A percentile compares a stretch with the other conserved stretches of the same genome.
Evolutionary conservation across 1,140 invertebrate genomes (phyloP).

Genomic region (Gonioctena quinquepunctata): DNA sequence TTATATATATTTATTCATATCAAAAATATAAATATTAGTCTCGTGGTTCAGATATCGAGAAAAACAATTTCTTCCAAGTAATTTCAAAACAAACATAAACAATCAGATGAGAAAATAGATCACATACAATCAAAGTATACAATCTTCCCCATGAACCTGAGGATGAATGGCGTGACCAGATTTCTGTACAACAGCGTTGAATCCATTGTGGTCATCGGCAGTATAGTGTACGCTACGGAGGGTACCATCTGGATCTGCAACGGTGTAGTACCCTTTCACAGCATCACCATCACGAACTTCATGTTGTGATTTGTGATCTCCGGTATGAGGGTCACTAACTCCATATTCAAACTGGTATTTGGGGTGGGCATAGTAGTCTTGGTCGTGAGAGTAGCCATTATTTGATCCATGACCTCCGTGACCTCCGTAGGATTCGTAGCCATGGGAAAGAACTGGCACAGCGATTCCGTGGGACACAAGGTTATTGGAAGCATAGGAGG

Average conservation of each 20-base stretch:
- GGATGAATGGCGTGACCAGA: slow-evolving; percentile 6
- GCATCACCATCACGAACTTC: slow-evolving; percentile 64
- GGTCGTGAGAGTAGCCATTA: background rate
- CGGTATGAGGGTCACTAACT: slow-evolving; percentile 60
- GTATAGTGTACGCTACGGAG: slow-evolving; percentile 67
- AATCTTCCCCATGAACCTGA: background rate
- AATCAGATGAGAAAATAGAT: no score
- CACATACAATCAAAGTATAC: no score
- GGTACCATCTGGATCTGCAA: slow-evolving; percentile 67
- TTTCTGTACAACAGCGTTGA: slow-evolving; percentile 54
- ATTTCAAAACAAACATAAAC: no score
- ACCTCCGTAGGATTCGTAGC: no score
- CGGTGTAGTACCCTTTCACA: slow-evolving; percentile 66
- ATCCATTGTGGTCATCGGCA: slow-evolving; percentile 60
- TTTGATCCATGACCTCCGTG: background rate
- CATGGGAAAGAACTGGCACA: slow-evolving; percentile 3
- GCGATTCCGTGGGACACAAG: background rate
- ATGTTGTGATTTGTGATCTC: slow-evolving; percentile 63
- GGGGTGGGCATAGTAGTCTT: slow-evolving; percentile 53
- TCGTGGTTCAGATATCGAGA: no score
- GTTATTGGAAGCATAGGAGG: background rate
- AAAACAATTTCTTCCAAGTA: no score
- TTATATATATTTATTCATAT: no score
- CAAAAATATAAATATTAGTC: no score
- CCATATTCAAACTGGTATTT: slow-evolving; percentile 61